Conservation (phyloP, 2,113 vertebrate genomes). For the Chlorocebus sabaeus region DNA sequence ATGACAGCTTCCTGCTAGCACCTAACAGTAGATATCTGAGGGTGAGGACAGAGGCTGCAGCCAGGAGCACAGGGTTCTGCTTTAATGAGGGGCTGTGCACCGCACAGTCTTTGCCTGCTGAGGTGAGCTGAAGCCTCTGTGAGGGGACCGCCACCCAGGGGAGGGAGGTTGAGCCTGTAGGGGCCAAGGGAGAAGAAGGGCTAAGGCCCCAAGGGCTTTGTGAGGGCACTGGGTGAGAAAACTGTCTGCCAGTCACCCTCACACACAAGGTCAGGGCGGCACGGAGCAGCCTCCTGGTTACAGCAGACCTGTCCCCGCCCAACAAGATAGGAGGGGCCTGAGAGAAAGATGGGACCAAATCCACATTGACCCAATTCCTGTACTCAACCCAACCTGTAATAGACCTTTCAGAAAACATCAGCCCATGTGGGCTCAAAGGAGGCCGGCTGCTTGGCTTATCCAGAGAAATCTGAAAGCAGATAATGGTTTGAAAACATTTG, state of each 20-base stretch:
- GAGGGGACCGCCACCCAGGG: not conserved
- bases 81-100: not conserved
- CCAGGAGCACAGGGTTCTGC: not conserved
- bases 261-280: not conserved
- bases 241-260: not conserved
- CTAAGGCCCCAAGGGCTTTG: not conserved
- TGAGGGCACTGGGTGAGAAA: not conserved
- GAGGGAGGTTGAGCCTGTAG: too few relatives aligned
- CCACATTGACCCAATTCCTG: not conserved
- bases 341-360: not conserved
- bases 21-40: not conserved
- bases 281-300: not conserved
- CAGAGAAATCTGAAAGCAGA: not conserved
- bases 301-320: fast-evolving
- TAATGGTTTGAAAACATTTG: not conserved
- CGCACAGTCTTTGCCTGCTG: not conserved
- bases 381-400: not conserved
- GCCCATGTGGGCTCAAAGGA: fast-evolving
- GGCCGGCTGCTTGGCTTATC: not conserved
- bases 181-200: not conserved
- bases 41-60: too few relatives aligned
- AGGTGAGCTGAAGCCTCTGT: not conserved
- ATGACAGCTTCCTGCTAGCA: not conserved
- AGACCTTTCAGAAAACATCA: not conserved
- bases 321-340: not conserved